These are phyloP conservation scores for Aselliscus stoliczkanus DNA, from an alignment of 2,797 vertebrate genomes.

Conservation along the genomic window DNA sequence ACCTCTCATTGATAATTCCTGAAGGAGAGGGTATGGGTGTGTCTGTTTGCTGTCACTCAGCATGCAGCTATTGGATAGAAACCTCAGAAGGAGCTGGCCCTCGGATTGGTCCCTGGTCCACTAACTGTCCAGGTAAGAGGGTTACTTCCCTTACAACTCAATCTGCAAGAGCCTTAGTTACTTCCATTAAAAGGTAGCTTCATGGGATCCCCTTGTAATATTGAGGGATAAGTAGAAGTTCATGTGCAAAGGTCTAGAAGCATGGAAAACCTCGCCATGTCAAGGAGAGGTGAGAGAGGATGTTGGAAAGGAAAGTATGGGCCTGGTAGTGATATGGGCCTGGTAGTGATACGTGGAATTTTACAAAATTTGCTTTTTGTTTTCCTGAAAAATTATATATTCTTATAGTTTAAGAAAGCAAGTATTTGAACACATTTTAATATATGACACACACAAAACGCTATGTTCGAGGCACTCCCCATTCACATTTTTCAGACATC, in stretches of 20 bases:
- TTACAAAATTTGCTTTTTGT: not conserved
- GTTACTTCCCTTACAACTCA: not conserved
- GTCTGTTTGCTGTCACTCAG: not conserved
- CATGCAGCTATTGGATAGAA: not conserved
- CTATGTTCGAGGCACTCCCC: not conserved
- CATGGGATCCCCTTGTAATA: not conserved
- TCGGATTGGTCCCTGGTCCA: not conserved
- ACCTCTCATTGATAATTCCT: not conserved
- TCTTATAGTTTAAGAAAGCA: not conserved
- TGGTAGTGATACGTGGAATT: not conserved
- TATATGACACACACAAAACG: not conserved
- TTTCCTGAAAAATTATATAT: not conserved
- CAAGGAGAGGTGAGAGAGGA: not conserved
- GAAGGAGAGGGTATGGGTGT: not conserved
- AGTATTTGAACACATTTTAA: not conserved
- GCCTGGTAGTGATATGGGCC: not conserved
- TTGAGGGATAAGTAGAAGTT: not conserved
- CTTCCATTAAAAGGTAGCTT: not conserved
- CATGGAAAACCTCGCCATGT: fast-evolving
- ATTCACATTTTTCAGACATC: not conserved
- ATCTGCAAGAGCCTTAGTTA: not conserved
- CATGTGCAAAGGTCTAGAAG: not conserved
- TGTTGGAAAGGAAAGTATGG: not conserved
- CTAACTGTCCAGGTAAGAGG: not conserved
- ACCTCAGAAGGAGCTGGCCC: not conserved